phyloP scores from a whole-genome alignment of 2,888 invertebrate species.

The Beris chalybata region DNA sequence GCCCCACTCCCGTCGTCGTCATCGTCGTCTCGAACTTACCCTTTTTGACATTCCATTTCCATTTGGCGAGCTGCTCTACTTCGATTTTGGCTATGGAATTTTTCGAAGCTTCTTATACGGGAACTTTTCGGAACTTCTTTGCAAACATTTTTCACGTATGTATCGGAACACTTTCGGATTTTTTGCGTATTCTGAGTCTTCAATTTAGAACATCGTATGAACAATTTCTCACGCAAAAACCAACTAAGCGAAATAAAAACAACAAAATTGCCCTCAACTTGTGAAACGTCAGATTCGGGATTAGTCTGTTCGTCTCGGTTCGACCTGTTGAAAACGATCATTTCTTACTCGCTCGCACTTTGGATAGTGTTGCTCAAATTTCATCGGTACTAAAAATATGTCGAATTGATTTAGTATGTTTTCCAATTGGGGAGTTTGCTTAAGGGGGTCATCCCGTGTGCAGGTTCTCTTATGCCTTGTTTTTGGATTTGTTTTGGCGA shows the following conservation, averaged over 20 bases:
- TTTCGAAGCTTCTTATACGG: neutral
- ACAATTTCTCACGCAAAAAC: conserved; percentile 18
- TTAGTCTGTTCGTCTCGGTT: too few relatives aligned
- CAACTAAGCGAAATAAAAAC: conserved; percentile 31
- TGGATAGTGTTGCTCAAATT: too few relatives aligned
- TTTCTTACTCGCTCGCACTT: too few relatives aligned
- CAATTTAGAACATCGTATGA: conserved; percentile 14
- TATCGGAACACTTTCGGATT: conserved; percentile 12
- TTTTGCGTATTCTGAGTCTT: neutral
- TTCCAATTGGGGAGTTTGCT: too few relatives aligned
- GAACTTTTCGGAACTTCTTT: neutral
- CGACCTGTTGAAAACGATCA: too few relatives aligned
- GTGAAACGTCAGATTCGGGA: conserved; percentile 22
- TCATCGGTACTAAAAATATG: too few relatives aligned
- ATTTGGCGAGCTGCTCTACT: conserved; percentile 10
- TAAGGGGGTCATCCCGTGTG: too few relatives aligned
- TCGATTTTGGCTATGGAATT: neutral
- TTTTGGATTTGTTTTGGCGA: too few relatives aligned
- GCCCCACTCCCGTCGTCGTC: too few relatives aligned
- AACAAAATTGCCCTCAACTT: conserved; percentile 29
- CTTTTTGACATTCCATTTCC: conserved; percentile 25
- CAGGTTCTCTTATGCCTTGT: too few relatives aligned
- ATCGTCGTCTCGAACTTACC: conserved; percentile 15
- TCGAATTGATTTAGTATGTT: too few relatives aligned
- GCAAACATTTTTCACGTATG: conserved; percentile 2